phyloP scores from a whole-genome alignment of 2,113 vertebrate species.

The Hydropotes inermis region DNA sequence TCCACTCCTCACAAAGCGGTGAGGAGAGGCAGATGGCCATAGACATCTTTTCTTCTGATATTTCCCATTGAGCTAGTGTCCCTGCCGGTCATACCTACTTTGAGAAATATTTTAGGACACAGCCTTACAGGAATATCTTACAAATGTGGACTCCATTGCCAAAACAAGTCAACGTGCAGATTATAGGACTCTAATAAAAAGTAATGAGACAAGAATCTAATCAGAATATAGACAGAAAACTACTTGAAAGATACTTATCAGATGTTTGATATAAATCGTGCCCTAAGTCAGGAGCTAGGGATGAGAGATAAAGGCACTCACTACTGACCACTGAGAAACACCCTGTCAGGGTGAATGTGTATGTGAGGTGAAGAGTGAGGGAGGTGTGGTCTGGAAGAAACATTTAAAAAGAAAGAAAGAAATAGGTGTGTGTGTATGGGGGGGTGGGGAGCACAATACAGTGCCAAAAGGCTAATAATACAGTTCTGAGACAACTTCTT shows the following conservation, averaged over 20 bases:
- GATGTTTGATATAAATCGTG: neutral
- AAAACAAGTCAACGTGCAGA: constrained; percentile 45
- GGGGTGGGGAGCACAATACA: neutral
- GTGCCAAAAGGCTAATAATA: neutral
- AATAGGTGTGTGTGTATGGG: neutral
- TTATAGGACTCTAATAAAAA: constrained; percentile 37
- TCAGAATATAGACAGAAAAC: constrained; percentile 43
- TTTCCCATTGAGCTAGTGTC: neutral
- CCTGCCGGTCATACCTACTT: neutral
- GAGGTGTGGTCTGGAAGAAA: neutral
- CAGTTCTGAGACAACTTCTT: neutral
- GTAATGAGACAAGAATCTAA: constrained; percentile 16
- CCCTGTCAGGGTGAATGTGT: neutral
- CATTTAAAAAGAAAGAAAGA: neutral
- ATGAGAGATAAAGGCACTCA: neutral
- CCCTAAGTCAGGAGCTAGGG: neutral
- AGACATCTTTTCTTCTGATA: neutral
- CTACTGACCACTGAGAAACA: neutral
- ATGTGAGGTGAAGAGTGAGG: neutral
- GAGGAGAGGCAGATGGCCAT: neutral
- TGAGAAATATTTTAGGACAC: neutral
- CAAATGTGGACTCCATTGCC: neutral
- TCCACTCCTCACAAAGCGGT: neutral
- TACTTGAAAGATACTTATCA: constrained; percentile 26
- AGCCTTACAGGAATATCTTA: constrained; percentile 45